phyloP scores from a whole-genome alignment of 2,888 invertebrate species.

The Gibbula magus region DNA sequence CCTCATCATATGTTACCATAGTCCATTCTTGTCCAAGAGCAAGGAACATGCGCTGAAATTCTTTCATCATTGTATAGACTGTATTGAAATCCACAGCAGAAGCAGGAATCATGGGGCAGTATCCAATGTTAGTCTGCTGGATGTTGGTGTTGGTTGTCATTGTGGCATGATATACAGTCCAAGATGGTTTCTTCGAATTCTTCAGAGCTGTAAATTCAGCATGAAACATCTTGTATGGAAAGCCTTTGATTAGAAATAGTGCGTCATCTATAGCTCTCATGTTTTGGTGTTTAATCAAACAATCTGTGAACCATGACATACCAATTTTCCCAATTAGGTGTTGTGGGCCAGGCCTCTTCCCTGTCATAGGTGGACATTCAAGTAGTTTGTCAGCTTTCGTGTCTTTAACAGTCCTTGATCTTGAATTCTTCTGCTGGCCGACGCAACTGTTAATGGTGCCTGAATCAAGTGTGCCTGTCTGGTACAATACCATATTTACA shows the following conservation, averaged over 20 bases:
- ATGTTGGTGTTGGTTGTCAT: neutral
- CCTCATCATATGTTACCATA: conserved; percentile 26
- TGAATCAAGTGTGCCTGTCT: neutral
- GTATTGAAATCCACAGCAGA: too few species aligned
- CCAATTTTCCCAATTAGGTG: neutral
- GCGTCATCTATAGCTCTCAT: too few species aligned
- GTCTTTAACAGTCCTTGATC: neutral
- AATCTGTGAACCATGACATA: neutral
- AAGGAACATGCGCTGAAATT: conserved; percentile 18
- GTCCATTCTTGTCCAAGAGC: conserved; percentile 30
- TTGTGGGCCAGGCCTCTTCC: neutral
- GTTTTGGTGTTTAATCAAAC: neutral
- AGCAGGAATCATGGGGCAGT: too few species aligned
- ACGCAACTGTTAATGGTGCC: neutral
- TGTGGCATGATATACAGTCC: neutral
- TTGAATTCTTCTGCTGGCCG: neutral
- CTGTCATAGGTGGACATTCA: neutral
- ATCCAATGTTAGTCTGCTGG: too few species aligned
- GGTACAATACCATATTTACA: conserved; percentile 38
- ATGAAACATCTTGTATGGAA: too few species aligned
- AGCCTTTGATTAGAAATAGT: neutral
- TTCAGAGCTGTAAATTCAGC: neutral
- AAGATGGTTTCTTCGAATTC: neutral
- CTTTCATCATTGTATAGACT: conserved; percentile 30
- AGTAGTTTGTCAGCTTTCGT: neutral